These are phyloP conservation scores for Bombyx huttoni DNA, from an alignment of 2,888 invertebrate species.

Conservation along the genomic window DNA sequence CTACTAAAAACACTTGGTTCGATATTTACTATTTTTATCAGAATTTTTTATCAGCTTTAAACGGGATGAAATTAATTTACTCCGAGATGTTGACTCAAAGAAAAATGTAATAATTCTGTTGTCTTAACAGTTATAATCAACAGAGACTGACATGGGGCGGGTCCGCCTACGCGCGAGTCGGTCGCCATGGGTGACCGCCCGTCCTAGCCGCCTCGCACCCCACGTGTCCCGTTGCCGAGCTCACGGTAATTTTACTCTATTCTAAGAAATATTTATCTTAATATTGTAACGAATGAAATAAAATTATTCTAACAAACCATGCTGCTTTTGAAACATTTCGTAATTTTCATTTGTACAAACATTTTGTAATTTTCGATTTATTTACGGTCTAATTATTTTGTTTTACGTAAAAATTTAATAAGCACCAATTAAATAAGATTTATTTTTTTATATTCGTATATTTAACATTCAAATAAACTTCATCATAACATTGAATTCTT, in stretches of 20 bases:
- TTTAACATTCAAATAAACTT: too few relatives aligned
- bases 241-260: slow-evolving; percentile 4
- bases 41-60: background rate
- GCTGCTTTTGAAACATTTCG: too few relatives aligned
- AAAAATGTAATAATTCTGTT: slow-evolving; percentile 10
- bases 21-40: background rate
- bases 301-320: background rate
- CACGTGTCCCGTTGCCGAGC: slow-evolving; percentile 20
- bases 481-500: too few relatives aligned
- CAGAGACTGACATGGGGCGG: slow-evolving; percentile 20
- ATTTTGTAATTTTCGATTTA: too few relatives aligned
- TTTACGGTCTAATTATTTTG: too few relatives aligned
- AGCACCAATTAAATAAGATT: too few relatives aligned
- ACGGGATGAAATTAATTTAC: slow-evolving; percentile 3
- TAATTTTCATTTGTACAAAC: too few relatives aligned
- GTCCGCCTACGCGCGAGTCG: slow-evolving; percentile 36
- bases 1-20: too few relatives aligned
- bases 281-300: background rate
- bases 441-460: too few relatives aligned
- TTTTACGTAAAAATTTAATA: too few relatives aligned
- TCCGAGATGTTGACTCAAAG: slow-evolving; percentile 11
- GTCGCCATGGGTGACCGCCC: slow-evolving; percentile 54
- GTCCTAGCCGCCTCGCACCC: slow-evolving; percentile 21
- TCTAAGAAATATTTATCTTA: background rate
- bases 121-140: slow-evolving; percentile 12